Evolutionary conservation across 2,797 vertebrate species (phyloP).

Genomic region (Phataginus tricuspis): DNA sequence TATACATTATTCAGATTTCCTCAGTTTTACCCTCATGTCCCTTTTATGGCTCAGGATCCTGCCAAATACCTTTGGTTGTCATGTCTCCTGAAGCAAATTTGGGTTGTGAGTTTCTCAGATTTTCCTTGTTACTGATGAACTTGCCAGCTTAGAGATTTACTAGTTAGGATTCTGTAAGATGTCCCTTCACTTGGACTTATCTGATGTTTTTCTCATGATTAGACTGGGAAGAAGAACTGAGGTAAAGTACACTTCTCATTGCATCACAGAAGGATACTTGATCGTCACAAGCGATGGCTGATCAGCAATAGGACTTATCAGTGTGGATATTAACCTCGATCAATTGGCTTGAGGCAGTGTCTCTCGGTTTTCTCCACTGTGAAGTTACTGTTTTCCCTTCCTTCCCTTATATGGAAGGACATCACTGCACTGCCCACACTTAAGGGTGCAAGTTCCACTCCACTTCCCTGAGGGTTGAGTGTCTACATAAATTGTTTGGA

Average conservation of each 20-base stretch:
- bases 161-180: not conserved
- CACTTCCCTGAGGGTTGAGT: not conserved
- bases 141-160: constrained; percentile 10
- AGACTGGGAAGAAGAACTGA: not conserved
- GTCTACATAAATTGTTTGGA: not conserved
- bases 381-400: not conserved
- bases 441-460: not conserved
- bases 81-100: not conserved
- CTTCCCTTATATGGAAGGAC: not conserved
- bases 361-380: not conserved
- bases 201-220: not conserved
- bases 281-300: not conserved
- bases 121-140: not conserved
- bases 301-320: not conserved
- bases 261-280: not conserved
- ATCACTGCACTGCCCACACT: not conserved
- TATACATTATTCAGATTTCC: not conserved
- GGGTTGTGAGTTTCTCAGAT: constrained; percentile 1
- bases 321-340: not conserved
- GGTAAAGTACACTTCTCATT: not conserved
- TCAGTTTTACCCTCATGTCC: not conserved
- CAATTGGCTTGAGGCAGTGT: not conserved
- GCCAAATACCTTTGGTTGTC: not conserved
- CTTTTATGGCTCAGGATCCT: not conserved
- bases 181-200: not conserved